These are phyloP conservation scores for Bucco capensis DNA, from an alignment of 2,113 vertebrate genomes.

Conservation along the genomic window DNA sequence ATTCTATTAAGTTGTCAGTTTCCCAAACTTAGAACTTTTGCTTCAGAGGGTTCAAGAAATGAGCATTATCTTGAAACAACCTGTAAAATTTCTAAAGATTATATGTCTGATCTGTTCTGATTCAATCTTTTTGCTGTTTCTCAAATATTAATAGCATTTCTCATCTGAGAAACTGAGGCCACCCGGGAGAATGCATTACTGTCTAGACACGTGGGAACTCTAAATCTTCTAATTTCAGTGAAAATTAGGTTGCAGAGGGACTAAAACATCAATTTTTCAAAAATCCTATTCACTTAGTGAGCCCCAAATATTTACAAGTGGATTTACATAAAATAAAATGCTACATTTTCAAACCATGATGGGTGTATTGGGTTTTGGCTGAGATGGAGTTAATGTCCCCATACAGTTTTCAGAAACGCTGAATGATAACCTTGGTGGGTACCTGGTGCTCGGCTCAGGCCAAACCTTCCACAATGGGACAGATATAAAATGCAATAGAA, in stretches of 20 bases:
- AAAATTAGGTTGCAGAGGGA: conserved; percentile 11
- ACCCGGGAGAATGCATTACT: not conserved
- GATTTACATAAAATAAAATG: conserved; percentile 7
- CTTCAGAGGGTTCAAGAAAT: not conserved
- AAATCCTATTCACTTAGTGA: not conserved
- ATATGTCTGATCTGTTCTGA: not conserved
- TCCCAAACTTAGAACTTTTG: not conserved
- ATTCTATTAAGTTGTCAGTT: not conserved
- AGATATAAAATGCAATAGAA: not conserved
- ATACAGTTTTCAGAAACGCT: too few species aligned
- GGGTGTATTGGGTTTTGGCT: too few species aligned
- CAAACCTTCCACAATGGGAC: too few species aligned
- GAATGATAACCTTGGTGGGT: too few species aligned
- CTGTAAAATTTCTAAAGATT: not conserved
- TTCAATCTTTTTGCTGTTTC: not conserved
- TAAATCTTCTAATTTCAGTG: not conserved
- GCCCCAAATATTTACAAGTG: not conserved
- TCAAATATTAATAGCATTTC: not conserved
- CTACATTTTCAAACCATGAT: not conserved
- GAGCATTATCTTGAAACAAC: not conserved
- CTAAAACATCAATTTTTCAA: conserved; percentile 22
- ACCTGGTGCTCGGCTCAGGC: too few species aligned
- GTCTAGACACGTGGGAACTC: not conserved
- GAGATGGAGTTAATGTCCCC: too few species aligned
- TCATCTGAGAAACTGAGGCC: not conserved